Evolutionary conservation across 2,113 vertebrate species (phyloP).

Genomic region (Bufo bufo): DNA sequence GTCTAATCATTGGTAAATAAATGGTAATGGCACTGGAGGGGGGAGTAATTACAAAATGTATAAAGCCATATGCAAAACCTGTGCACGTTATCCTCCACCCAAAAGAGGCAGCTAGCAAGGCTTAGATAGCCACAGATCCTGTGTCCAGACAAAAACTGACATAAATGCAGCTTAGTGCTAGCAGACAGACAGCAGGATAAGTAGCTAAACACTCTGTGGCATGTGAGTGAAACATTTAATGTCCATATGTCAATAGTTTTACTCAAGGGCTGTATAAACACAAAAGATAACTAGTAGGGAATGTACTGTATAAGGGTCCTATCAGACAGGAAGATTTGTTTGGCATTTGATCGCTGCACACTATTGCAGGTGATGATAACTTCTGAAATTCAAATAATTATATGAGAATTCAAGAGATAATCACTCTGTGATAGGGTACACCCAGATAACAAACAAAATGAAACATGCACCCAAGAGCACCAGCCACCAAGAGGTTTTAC

Average conservation of each 20-base stretch:
- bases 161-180: conserved; percentile 31
- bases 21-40: neutral
- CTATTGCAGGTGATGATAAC: too few species aligned
- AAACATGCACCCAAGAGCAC: too few species aligned
- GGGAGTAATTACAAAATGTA: neutral
- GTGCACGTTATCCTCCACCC: neutral
- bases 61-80: neutral
- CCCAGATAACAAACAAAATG: too few species aligned
- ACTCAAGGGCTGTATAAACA: neutral
- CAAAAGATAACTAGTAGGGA: neutral
- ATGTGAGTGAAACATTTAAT: neutral
- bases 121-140: conserved; percentile 26
- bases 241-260: neutral
- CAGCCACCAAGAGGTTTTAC: too few species aligned
- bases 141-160: conserved; percentile 15
- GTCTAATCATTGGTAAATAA: conserved; percentile 29
- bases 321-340: too few species aligned
- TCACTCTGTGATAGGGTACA: too few species aligned
- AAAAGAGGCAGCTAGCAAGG: neutral
- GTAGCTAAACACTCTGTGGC: conserved; percentile 29
- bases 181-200: conserved; percentile 9
- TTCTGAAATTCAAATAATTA: too few species aligned
- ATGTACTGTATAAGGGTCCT: too few species aligned
- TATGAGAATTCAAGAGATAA: too few species aligned
- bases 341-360: too few species aligned